Evolutionary conservation across 1,140 invertebrate genomes (phyloP).

Genomic region (Acromyrmex charruanus): DNA sequence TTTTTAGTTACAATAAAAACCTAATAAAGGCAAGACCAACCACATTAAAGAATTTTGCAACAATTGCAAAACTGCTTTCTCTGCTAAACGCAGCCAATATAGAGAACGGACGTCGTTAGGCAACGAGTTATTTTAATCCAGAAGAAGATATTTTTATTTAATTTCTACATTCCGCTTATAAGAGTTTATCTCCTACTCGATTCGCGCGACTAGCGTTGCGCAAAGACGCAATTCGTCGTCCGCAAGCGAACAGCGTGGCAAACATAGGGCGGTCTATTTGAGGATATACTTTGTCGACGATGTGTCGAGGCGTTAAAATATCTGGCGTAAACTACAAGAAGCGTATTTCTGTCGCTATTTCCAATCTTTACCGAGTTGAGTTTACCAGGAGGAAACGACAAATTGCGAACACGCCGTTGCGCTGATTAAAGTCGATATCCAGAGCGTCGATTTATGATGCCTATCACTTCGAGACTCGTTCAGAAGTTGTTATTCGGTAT

Average conservation of each 20-base stretch:
- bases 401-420: not conserved
- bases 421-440: slow-evolving; percentile 21
- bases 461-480: slow-evolving; percentile 22
- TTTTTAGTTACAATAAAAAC: no score
- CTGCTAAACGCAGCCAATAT: no score
- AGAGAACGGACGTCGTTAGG: no score
- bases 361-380: slow-evolving; percentile 33
- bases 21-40: no score
- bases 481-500: slow-evolving; percentile 1
- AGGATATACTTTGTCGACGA: slow-evolving; percentile 38
- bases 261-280: slow-evolving; percentile 60
- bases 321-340: slow-evolving; percentile 40
- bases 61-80: no score
- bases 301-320: slow-evolving; percentile 62
- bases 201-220: no score
- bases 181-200: not conserved
- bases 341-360: slow-evolving; percentile 72
- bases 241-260: not conserved
- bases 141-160: not conserved
- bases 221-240: not conserved
- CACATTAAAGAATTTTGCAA: no score
- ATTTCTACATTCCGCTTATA: not conserved
- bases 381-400: slow-evolving; percentile 55
- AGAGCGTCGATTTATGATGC: not conserved
- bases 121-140: no score